Evolutionary conservation across 2,888 invertebrate genomes (phyloP), one percentile per base, ranked within the genome.

Genomic region (Harmothoe impar): DNA sequence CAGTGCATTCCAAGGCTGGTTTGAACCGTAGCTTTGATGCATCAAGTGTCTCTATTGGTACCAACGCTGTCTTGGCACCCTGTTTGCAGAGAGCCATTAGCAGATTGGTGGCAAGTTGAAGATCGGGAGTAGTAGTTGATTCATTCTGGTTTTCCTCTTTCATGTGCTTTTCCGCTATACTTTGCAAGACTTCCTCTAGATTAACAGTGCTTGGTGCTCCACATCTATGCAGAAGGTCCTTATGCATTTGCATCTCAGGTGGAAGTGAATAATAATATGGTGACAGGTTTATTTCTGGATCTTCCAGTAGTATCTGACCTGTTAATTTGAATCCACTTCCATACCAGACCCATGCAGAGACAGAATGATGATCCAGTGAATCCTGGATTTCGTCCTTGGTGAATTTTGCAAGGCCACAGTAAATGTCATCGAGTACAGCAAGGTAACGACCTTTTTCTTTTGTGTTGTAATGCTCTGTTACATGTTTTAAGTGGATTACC

Each of bases 321-420:
- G 91, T 90, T 7, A 84, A 23, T 10, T 91, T 43, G 89, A 94
- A 94, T 3, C 93, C 94, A 15, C 93, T 92, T 3, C 94, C 94
- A 88, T 91, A 91, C 94, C 94, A 94, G 10, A 93, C 91, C 94
- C 94, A 94, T 5, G 91, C 81, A 25, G 17, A 89, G 7, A 91
- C 23, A 0, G 89, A 56, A 5, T 88, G 43, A 15, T 90, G 12
- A 0, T 86, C 51, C 7, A 91, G 52, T 52, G 43, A 10, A 54
- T 20, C 84, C 54, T 89, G 51, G 25, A 93, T 90, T 52, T 85
- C 78, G 1, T 89, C 88, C 17, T 68, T 20, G n/a, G 89, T 52
- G 31, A 89, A 89, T 43, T 90, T 54, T 0, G 88, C 31, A 15
- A 93, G 62, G 62, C 89, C 91, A 33, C 43, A 43, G 68, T 93